Evolutionary conservation across 2,113 vertebrate genomes (phyloP).

Genomic region (Nothobranchius furzeri): DNA sequence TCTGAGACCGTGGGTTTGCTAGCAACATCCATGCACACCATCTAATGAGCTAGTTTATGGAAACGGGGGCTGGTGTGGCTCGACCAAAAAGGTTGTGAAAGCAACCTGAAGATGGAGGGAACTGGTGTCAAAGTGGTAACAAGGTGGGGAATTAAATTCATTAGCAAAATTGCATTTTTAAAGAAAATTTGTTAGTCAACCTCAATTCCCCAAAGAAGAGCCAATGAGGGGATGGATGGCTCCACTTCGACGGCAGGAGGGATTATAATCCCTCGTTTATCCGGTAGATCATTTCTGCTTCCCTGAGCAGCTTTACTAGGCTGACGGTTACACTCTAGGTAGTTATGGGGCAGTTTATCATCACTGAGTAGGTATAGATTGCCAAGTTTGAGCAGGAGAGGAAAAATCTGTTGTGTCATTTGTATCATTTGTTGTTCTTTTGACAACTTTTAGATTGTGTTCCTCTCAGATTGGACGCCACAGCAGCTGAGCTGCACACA

Average conservation of each 20-base stretch:
- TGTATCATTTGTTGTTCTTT: constrained; percentile 15
- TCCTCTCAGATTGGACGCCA: constrained; percentile 4
- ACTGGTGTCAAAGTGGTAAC: not conserved
- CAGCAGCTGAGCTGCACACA: constrained; percentile 9
- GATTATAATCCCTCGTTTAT: constrained; percentile 50
- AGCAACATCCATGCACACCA: constrained; percentile 25
- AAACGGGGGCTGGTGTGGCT: too few relatives aligned
- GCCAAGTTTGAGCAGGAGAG: constrained; percentile 5
- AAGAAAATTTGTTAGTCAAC: constrained; percentile 31
- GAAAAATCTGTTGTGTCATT: constrained; percentile 15
- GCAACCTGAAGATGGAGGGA: too few relatives aligned
- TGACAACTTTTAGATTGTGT: constrained; percentile 18
- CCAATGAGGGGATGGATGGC: constrained; percentile 26
- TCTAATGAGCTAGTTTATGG: constrained; percentile 44
- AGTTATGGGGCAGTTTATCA: constrained; percentile 20
- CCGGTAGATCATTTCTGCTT: constrained; percentile 41
- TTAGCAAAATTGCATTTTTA: not conserved
- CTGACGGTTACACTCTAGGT: constrained; percentile 30
- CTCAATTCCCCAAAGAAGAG: constrained; percentile 27
- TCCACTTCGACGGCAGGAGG: constrained; percentile 16
- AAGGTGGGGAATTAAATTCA: not conserved
- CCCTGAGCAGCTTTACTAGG: constrained; percentile 26
- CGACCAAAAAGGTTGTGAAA: too few relatives aligned
- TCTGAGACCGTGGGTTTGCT: constrained; percentile 29
- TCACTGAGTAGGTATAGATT: constrained; percentile 13